Percentiles rank a stretch among this genome's conserved stretches.
Evolutionary conservation across 2,888 invertebrate genomes (phyloP).

Genomic region (Mesochorus sp.): DNA sequence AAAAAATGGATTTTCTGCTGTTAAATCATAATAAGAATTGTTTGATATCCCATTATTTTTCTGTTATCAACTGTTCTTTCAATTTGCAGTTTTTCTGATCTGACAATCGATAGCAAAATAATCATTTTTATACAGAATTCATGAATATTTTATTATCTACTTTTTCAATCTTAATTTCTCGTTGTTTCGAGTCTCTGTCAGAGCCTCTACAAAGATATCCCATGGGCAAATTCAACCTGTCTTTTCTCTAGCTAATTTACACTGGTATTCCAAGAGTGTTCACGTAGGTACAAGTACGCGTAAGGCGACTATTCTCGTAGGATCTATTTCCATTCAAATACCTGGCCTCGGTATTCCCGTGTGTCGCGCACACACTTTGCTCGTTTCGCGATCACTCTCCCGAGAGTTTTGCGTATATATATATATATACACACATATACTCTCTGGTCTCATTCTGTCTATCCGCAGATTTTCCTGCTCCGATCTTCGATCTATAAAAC

Average conservation of each 20-base stretch:
- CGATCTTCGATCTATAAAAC: conserved; percentile 13
- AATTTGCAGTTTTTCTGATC: too few species aligned
- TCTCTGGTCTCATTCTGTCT: conserved; percentile 25
- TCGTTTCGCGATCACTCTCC: conserved; percentile 23
- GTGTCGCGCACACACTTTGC: conserved; percentile 38
- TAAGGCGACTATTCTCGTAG: conserved; percentile 54
- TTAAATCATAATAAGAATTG: not conserved
- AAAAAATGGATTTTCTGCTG: not conserved
- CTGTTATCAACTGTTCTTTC: too few species aligned
- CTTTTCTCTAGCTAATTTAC: conserved; percentile 22
- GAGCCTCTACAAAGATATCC: not conserved
- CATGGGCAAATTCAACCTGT: conserved; percentile 13
- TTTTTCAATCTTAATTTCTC: not conserved
- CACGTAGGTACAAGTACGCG: not conserved
- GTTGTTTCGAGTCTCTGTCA: not conserved
- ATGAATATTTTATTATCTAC: not conserved
- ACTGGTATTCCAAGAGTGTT: conserved; percentile 31
- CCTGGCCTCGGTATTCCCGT: conserved; percentile 55
- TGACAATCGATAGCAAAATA: too few species aligned
- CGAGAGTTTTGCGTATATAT: too few species aligned
- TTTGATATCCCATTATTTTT: too few species aligned
- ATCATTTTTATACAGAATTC: not conserved
- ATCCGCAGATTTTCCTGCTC: conserved; percentile 5
- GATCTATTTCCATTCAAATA: conserved; percentile 64
- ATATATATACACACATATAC: too few species aligned